phyloP scores from a whole-genome alignment of 2,113 vertebrate species.

The Odocoileus hemionus region DNA sequence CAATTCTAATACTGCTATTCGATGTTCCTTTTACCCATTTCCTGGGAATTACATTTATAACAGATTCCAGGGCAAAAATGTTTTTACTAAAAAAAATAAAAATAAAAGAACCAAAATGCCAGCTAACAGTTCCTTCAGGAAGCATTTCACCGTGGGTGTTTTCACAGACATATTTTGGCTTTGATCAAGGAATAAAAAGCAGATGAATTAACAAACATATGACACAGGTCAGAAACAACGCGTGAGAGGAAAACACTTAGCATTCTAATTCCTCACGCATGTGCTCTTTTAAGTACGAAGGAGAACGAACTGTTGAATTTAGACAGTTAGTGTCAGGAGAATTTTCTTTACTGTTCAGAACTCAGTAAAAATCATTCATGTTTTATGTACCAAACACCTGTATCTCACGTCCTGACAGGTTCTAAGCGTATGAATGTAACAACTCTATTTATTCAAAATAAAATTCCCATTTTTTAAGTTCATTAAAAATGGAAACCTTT shows the following conservation, averaged over 20 bases:
- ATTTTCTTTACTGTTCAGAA: not conserved
- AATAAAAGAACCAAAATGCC: slow-evolving; percentile 18
- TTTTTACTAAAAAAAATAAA: slow-evolving; percentile 9
- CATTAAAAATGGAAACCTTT: not conserved
- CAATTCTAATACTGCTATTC: not conserved
- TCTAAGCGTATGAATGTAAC: not conserved
- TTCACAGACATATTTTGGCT: not conserved
- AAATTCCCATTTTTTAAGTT: not conserved
- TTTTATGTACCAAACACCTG: not conserved
- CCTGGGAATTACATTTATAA: not conserved
- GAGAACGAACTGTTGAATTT: not conserved
- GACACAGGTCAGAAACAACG: not conserved
- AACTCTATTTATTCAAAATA: slow-evolving; percentile 19
- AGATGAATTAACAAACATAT: slow-evolving; percentile 47
- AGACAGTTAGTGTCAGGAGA: not conserved
- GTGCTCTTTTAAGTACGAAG: not conserved
- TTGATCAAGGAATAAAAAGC: slow-evolving; percentile 46
- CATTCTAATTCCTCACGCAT: not conserved
- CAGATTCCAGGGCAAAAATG: slow-evolving; percentile 16
- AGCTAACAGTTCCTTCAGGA: slow-evolving; percentile 14
- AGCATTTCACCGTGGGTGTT: not conserved
- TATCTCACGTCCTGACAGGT: not conserved
- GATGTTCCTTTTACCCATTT: slow-evolving; percentile 6
- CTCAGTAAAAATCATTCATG: not conserved
- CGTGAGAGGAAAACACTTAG: not conserved